phyloP scores from a whole-genome alignment of 2,797 vertebrate genomes.

The Crenuchus spilurus region DNA sequence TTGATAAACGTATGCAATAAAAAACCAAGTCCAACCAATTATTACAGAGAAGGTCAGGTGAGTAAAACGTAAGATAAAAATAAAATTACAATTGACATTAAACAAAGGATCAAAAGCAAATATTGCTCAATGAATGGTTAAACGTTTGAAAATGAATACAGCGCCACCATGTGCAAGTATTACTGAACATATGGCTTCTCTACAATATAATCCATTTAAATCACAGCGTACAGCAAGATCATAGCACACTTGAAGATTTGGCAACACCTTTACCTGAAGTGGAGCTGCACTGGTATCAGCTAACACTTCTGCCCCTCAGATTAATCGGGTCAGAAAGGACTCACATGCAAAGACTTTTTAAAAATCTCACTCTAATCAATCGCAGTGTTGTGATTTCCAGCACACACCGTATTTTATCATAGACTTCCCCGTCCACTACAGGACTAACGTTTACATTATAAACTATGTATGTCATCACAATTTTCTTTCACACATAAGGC shows the following conservation, averaged over 20 bases:
- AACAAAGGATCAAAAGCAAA: neutral
- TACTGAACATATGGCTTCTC: constrained; percentile 25
- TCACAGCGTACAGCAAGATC: neutral
- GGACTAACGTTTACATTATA: neutral
- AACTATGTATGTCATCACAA: constrained; percentile 1
- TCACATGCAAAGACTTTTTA: constrained; percentile 1
- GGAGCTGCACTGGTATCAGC: neutral
- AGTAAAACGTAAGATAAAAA: neutral
- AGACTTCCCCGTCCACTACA: neutral
- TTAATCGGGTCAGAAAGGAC: neutral
- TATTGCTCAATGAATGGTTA: neutral
- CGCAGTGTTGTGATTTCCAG: constrained; percentile 1
- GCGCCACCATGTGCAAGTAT: constrained; percentile 12
- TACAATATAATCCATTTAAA: constrained; percentile 4
- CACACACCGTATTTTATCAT: neutral
- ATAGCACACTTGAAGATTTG: neutral
- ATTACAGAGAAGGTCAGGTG: neutral
- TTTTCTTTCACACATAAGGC: constrained; percentile 8
- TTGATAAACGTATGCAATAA: neutral
- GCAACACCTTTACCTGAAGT: neutral
- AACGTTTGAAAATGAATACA: constrained; percentile 2
- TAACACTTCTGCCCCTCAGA: neutral
- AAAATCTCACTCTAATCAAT: too few relatives aligned
- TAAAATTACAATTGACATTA: neutral
- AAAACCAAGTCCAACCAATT: neutral